Base-by-base conservation (phyloP, 2,888 invertebrate species). In the Eupeodes luniger region DNA sequence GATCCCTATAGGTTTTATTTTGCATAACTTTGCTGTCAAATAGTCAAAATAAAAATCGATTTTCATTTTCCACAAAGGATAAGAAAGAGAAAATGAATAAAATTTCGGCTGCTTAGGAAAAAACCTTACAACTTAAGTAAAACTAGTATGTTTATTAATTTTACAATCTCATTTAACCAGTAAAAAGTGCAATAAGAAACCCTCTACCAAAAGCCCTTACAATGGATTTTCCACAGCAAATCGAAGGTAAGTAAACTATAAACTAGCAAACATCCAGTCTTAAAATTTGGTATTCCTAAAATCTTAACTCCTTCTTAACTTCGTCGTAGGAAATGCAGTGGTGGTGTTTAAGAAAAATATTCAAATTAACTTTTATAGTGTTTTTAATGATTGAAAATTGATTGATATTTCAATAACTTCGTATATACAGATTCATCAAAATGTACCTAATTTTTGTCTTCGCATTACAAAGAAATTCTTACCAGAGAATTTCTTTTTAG, bases 191-290 rank as follows among this genome's bases (percentile, higher is more conserved):
- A 78, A 53, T 51, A 66, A 76, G 0, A 55, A 16, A 67, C 59
- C 55, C 27, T 27, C 47, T 36, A 55, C 19, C 16, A 64, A 3
- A 12, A 67, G 34, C 10, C 9, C 14, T 10, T 36, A 91, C 70
- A 76, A 93, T 93, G 93, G 93, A 93, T 90, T 93, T 92, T 89
- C 91, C 92, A 14, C 92, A 92, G 84, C 92, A 92, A 91, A 91
- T 92, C 62, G 92, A 92, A 92, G 93, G 93, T 93, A 91, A 88
- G 66, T 34, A 4, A 51, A 14, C 49, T 59, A 59, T 72, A 51
- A 62, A 80, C 59, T 5, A 51, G 27, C 47, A 49, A 67, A 67
- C n/a, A 3, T 1, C 10, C 7, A 11, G 14, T 4, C n/a, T 11
- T 10, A 34, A 51, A 27, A 27, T 27, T 64, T 47, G 19, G 67